Base-by-base conservation (phyloP, 2,888 invertebrate species). In the Cryptophagus acutangulus region DNA sequence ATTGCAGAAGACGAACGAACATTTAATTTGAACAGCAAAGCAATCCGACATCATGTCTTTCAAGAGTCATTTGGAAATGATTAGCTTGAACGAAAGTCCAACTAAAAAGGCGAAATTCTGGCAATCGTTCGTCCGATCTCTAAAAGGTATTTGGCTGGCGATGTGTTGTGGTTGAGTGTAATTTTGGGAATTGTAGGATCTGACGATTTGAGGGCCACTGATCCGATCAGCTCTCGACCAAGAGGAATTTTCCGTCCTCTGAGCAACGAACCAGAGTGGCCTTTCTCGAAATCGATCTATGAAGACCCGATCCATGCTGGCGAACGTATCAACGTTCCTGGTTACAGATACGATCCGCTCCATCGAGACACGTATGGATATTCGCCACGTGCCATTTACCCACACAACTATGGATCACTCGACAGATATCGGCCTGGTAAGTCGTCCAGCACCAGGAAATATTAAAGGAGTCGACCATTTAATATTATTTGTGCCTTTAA, bases 51-150 rank as follows among this genome's bases (percentile, higher is more conserved):
- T 73, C 77, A 85, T 82, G 77, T 86, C 89, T 85, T 87, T 89
- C 77, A 88, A 84, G 78, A 86, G 75, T 74, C 90, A 90, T 77
- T 82, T 90, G 76, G 89, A 89, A 76, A 89, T 90, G 87, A 90
- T 90, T 71, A 87, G 89, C 75, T 84, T 89, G 75, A 89, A 90
- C 72, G 90, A 90, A 77, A 81, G 85, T 71, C 82, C 88, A 70
- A 85, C 87, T 75, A 88, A 87, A 78, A 90, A 90, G 76, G 90
- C 90, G 71, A 90, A 82, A 76, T 90, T 90, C 76, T 90, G 90
- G 90, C 89, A 89, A 74, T 88, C 89, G 67, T 90, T 86, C 73
- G 87, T 90, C 71, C 82, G 90, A 73, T 90, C 90, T 74, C 79
- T 90, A 59, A 90, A 90, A 81, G 90, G 90, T 90, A 30, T 20